Evolutionary conservation across 30 jellyfish, hydroid and myxozoan species (phyloP), one percentile per base, ranked within the genome.

Genomic region (Phacellophora camtschatica): DNA sequence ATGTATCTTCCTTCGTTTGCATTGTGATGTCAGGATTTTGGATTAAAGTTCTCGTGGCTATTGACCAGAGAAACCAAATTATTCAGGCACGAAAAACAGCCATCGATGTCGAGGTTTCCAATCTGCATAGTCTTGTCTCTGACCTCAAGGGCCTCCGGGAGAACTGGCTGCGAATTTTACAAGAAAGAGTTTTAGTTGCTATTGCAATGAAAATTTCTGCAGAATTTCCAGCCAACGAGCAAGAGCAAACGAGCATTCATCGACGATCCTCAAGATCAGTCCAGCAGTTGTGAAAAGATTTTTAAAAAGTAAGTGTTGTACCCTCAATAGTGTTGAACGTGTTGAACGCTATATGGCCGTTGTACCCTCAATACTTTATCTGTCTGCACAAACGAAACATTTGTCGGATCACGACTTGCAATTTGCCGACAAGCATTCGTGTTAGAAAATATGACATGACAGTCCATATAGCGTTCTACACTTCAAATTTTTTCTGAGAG

Each of bases 11-110:
- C 19, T 73, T 50, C 53, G 81, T 34, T 29, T 73, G 77, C 75
- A 73, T 73, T 46, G n/a, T 73, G 86, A 22, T 49, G 56, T 46
- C 75, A 53, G 75, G 34, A 49, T 9, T 73, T 5, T 73, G 61
- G 86, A 79, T 73, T 9, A 73, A 73, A 73, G 29, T 48, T 35
- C 66, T 66, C 16, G 65, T 33, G 63, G 58, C 86, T 39, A 66
- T 66, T 35, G 81, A 66, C 25, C 81, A 73, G 53, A 73, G 69
- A 41, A 73, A 31, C 27, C 13, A 46, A 59, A 34, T 53, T 4
- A 23, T 73, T 46, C 80, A 73, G 86, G 77, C 86, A 73, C 49
- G 86, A 53, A 50, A 73, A 20, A 28, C 86, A 22, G 53, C 86
- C 33, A 73, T 33, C 66, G 75, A 70, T 41, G 74, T 70, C 15